A percentile compares a stretch with the other conserved stretches of the same genome.
Evolutionary conservation across 1,140 invertebrate genomes (phyloP).

Genomic region (Glomeris maerens): DNA sequence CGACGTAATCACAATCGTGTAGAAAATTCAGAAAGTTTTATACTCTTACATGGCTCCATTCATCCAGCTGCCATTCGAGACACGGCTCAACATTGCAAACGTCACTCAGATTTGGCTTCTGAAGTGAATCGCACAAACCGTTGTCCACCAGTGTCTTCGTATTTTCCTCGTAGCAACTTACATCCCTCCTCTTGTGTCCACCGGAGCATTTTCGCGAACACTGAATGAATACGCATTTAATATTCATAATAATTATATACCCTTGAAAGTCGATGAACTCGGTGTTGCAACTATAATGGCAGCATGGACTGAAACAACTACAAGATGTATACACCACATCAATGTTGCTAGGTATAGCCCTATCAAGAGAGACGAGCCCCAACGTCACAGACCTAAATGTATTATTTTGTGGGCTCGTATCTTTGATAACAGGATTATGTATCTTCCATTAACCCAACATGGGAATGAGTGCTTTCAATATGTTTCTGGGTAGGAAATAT

Average conservation of each 20-base stretch:
- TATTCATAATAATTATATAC: too few species aligned
- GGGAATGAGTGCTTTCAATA: too few species aligned
- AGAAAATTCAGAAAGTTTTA: constrained; percentile 4
- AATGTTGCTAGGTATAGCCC: too few species aligned
- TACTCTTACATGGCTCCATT: constrained; percentile 27
- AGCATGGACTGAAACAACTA: too few species aligned
- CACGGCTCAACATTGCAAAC: constrained; percentile 27
- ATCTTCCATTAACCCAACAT: too few species aligned
- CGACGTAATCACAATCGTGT: neutral
- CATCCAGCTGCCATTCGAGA: constrained; percentile 25
- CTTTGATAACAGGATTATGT: too few species aligned
- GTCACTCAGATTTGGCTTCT: constrained; percentile 23
- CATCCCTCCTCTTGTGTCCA: constrained; percentile 24
- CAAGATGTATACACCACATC: too few species aligned
- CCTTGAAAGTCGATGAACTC: too few species aligned
- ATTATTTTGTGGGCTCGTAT: neutral
- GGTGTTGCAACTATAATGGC: too few species aligned
- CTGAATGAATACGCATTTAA: constrained; percentile 21
- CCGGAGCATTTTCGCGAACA: constrained; percentile 29
- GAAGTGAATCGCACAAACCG: constrained; percentile 23
- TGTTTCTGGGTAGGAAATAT: too few species aligned
- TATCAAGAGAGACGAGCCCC: too few species aligned
- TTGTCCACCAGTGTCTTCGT: constrained; percentile 18
- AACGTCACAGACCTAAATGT: neutral
- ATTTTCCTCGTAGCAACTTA: constrained; percentile 25